These are phyloP conservation scores for Orestias chungarensis DNA, from an alignment of 2,797 vertebrate genomes.

Conservation along the genomic window DNA sequence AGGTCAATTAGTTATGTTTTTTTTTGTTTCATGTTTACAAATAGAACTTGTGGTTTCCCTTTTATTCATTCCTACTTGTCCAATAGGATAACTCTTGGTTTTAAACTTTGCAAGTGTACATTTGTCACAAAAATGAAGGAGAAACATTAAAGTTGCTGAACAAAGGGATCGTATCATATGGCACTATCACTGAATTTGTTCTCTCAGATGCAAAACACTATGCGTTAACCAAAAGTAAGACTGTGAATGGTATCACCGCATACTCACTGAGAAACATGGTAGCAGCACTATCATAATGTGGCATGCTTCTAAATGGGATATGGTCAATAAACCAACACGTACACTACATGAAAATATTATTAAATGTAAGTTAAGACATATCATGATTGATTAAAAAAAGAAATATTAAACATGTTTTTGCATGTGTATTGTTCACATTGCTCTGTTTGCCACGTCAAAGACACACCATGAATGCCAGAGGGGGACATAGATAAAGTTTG, in stretches of 20 bases:
- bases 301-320: neutral
- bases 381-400: neutral
- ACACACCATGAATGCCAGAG: conserved; percentile 10
- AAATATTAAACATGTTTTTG: neutral
- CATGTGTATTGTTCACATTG: neutral
- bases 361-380: too few relatives aligned
- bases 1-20: neutral
- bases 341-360: neutral
- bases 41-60: neutral
- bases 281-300: neutral
- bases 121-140: neutral
- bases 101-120: neutral
- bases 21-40: neutral
- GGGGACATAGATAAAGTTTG: conserved; percentile 12
- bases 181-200: neutral
- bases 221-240: neutral
- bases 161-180: neutral
- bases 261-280: neutral
- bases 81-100: neutral
- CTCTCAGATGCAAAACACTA: neutral
- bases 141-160: neutral
- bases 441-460: too few relatives aligned
- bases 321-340: neutral
- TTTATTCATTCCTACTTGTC: neutral
- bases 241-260: neutral